These are phyloP conservation scores for Enteromius thamalakanensis DNA, from an alignment of 2,797 vertebrate species.

Conservation along the genomic window DNA sequence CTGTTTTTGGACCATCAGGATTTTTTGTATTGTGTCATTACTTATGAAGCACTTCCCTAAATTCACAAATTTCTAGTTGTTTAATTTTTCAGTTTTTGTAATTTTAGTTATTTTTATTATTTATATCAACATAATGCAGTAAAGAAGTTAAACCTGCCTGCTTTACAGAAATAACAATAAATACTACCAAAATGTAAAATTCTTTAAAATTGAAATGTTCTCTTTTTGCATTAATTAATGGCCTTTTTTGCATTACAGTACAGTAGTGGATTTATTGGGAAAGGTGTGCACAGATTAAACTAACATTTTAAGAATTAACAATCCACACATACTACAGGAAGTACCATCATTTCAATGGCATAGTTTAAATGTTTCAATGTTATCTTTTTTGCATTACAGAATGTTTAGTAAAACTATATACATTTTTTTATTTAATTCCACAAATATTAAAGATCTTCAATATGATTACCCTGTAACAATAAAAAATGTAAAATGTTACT, in stretches of 20 bases:
- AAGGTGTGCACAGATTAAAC: not conserved
- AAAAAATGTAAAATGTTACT: not conserved
- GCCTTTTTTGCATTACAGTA: not conserved
- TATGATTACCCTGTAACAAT: not conserved
- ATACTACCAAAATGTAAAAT: not conserved
- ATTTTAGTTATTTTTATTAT: not conserved
- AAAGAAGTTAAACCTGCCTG: not conserved
- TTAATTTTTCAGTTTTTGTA: not conserved
- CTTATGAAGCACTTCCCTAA: too few species aligned
- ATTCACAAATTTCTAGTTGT: not conserved
- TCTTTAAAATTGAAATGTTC: not conserved
- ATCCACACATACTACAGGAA: not conserved
- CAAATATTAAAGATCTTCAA: not conserved
- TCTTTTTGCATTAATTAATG: not conserved
- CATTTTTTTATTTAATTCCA: not conserved
- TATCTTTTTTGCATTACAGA: not conserved
- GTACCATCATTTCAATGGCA: not conserved
- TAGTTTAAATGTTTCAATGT: not conserved
- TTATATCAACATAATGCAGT: not conserved
- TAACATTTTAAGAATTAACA: not conserved
- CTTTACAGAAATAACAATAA: not conserved
- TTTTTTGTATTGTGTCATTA: not conserved
- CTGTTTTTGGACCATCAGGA: not conserved
- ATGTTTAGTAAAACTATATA: not conserved
- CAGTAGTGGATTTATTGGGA: not conserved